phyloP scores from a whole-genome alignment of 2,888 invertebrate species.

The Rugalucina vietnamica region DNA sequence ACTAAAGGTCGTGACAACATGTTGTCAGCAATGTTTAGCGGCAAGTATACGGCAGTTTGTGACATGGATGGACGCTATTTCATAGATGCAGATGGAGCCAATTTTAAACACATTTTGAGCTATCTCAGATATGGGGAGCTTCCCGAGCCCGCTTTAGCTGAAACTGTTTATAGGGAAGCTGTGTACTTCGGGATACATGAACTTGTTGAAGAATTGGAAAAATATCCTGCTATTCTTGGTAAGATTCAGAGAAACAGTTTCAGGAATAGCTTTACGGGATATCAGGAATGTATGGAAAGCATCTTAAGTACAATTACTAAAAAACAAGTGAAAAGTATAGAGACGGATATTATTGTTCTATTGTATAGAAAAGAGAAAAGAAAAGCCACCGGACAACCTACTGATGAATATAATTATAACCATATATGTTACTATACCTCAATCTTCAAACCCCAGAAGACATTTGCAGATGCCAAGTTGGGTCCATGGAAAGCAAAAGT shows the following conservation, averaged over 20 bases:
- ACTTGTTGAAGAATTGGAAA: conserved; percentile 72
- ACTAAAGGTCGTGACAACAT: conserved; percentile 76
- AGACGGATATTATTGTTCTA: conserved; percentile 56
- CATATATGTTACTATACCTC: conserved; percentile 60
- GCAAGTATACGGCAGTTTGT: conserved; percentile 72
- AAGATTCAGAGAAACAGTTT: conserved; percentile 70
- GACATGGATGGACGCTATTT: conserved; percentile 80
- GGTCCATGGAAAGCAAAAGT: conserved; percentile 66
- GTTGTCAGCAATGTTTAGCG: conserved; percentile 82
- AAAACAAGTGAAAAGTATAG: conserved; percentile 42
- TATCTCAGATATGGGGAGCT: conserved; percentile 77
- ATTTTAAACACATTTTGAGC: conserved; percentile 77
- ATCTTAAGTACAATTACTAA: conserved; percentile 56
- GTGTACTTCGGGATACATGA: conserved; percentile 77
- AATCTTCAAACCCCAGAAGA: conserved; percentile 30
- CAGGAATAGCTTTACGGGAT: conserved; percentile 67
- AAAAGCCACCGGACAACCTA: neutral
- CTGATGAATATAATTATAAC: conserved; percentile 56
- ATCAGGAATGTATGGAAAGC: conserved; percentile 62
- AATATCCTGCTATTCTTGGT: conserved; percentile 70
- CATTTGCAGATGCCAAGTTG: conserved; percentile 58
- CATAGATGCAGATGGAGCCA: conserved; percentile 79
- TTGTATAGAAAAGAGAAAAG: conserved; percentile 52
- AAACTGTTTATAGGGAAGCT: conserved; percentile 77
- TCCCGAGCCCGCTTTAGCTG: conserved; percentile 69